phyloP scores from a whole-genome alignment of 2,113 vertebrate genomes.

The Holacanthus passer region DNA sequence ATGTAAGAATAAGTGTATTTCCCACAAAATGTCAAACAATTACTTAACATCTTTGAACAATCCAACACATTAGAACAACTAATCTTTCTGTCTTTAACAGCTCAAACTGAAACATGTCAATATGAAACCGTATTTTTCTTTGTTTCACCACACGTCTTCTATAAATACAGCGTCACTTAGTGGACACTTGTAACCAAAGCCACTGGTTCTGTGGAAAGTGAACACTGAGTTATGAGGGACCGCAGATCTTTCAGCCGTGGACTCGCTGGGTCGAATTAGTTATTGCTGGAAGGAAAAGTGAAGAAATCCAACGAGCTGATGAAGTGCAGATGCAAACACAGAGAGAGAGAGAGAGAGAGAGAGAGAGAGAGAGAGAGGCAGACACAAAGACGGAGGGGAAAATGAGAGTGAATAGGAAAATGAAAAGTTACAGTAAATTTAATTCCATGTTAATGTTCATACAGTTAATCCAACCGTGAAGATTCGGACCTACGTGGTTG shows the following conservation, averaged over 20 bases:
- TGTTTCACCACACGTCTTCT: constrained; percentile 13
- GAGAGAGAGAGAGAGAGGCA: neutral
- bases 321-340: constrained; percentile 54
- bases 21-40: neutral
- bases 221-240: neutral
- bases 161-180: constrained; percentile 3
- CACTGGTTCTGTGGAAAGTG: neutral
- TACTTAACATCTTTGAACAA: neutral
- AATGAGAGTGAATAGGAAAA: constrained; percentile 16
- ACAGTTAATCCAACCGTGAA: constrained; percentile 23
- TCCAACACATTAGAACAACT: neutral
- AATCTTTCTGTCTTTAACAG: neutral
- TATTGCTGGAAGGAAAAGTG: constrained; percentile 42
- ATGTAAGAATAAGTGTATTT: neutral
- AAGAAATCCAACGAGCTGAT: constrained; percentile 52
- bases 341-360: neutral
- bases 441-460: constrained; percentile 2
- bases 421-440: constrained; percentile 7
- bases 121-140: neutral
- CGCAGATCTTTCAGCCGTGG: constrained; percentile 14
- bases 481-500: neutral
- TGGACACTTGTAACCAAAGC: constrained; percentile 25
- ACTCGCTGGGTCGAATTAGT: constrained; percentile 43
- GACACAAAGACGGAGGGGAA: neutral
- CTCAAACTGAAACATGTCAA: neutral